phyloP scores from a whole-genome alignment of 2,797 vertebrate species.

The Characodon lateralis region DNA sequence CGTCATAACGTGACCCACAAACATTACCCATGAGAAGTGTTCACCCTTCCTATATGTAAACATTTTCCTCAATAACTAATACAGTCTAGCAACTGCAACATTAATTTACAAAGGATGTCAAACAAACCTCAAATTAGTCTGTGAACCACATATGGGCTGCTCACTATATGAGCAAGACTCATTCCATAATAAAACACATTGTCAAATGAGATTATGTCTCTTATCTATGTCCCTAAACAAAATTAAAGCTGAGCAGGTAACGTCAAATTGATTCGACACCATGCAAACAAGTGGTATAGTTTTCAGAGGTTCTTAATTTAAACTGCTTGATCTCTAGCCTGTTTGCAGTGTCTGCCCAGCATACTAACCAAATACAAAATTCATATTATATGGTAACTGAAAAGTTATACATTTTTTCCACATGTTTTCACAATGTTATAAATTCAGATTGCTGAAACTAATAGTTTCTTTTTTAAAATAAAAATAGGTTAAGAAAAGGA shows the following conservation, averaged over 20 bases:
- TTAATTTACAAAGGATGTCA: background rate
- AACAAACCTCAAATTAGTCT: background rate
- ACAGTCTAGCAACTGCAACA: background rate
- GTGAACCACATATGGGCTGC: background rate
- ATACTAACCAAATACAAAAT: background rate
- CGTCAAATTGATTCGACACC: background rate
- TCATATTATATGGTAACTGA: background rate
- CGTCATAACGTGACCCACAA: background rate
- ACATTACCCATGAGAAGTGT: background rate
- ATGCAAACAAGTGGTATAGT: no score
- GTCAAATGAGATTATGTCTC: background rate
- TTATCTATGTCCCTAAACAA: background rate
- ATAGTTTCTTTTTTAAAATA: background rate
- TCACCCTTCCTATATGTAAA: background rate
- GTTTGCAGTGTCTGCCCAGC: background rate
- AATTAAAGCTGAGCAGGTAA: background rate
- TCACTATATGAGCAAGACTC: background rate
- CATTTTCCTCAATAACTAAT: background rate
- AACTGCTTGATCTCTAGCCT: background rate
- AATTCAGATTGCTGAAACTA: background rate
- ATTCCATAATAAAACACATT: conserved; percentile 1
- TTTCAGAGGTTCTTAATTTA: background rate
- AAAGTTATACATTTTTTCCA: background rate
- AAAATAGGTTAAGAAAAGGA: background rate
- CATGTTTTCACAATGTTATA: background rate